Percentiles rank a stretch among this genome's conserved stretches.
Evolutionary conservation across 1,140 invertebrate genomes (phyloP).

Genomic region (Platyura marginata): DNA sequence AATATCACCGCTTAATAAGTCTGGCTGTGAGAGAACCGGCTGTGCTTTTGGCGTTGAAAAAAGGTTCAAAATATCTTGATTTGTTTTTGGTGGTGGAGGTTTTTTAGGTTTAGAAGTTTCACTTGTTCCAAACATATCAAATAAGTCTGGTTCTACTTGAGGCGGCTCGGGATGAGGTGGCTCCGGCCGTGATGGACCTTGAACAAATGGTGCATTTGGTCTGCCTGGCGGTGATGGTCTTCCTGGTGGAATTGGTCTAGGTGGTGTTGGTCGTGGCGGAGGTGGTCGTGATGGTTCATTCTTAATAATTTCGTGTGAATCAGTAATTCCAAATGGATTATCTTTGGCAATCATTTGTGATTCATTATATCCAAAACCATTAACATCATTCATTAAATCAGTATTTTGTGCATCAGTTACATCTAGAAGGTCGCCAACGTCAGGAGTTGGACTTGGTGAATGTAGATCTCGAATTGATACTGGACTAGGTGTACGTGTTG

Average conservation of each 20-base stretch:
- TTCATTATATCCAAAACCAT: not conserved
- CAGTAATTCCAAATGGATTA: slow-evolving; percentile 19
- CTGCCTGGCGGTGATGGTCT: slow-evolving; percentile 16
- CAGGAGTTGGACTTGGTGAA: slow-evolving; percentile 68
- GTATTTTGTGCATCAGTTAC: slow-evolving; percentile 18
- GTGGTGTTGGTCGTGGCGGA: slow-evolving; percentile 14
- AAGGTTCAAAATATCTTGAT: slow-evolving; percentile 44
- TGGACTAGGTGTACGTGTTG: slow-evolving; percentile 62
- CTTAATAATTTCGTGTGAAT: slow-evolving; percentile 14
- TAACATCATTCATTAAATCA: not conserved
- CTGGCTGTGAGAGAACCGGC: slow-evolving; percentile 19
- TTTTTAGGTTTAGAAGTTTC: slow-evolving; percentile 15
- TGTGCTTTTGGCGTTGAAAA: slow-evolving; percentile 31
- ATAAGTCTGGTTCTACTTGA: slow-evolving; percentile 14
- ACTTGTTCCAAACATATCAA: slow-evolving; percentile 28
- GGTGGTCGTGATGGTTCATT: slow-evolving; percentile 14
- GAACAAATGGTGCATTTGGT: slow-evolving; percentile 17
- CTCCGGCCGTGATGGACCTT: slow-evolving; percentile 21
- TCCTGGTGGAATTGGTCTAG: slow-evolving; percentile 24
- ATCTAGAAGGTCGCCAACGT: slow-evolving; percentile 45
- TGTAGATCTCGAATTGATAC: slow-evolving; percentile 58
- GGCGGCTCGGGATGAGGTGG: slow-evolving; percentile 9
- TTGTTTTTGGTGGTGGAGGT: slow-evolving; percentile 28
- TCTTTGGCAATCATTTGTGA: slow-evolving; percentile 8
- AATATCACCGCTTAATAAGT: slow-evolving; percentile 34